These are phyloP conservation scores for Aphelenchoides besseyi DNA, from an alignment of 1,140 invertebrate genomes.

Conservation along the genomic window DNA sequence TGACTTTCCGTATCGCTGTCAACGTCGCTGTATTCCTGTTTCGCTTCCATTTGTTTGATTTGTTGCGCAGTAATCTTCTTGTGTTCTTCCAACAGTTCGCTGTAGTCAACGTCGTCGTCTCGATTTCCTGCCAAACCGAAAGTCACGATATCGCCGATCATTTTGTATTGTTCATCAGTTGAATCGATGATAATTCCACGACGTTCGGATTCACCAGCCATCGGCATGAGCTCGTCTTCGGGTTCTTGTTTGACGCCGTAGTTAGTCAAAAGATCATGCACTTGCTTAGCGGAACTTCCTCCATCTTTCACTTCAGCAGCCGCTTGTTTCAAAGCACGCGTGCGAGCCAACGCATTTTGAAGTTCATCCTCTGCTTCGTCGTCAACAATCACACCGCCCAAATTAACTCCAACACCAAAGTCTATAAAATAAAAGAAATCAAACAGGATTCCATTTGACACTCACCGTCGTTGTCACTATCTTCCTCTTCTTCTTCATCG, in stretches of 20 bases:
- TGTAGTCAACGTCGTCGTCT: slow-evolving; percentile 36
- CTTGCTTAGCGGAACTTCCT: slow-evolving; percentile 14
- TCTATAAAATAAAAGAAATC: slow-evolving; percentile 20
- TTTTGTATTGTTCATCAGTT: slow-evolving; percentile 46
- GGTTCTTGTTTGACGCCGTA: slow-evolving; percentile 26
- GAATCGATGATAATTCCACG: slow-evolving; percentile 37
- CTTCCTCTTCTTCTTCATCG: slow-evolving; percentile 24
- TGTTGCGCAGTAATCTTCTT: slow-evolving; percentile 6
- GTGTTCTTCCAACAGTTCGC: slow-evolving; percentile 22
- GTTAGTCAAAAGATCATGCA: slow-evolving; percentile 24
- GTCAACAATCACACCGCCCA: slow-evolving; percentile 36
- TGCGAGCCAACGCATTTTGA: slow-evolving; percentile 23
- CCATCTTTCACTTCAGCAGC: slow-evolving; percentile 7
- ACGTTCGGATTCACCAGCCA: not conserved
- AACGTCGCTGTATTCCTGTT: slow-evolving; percentile 12
- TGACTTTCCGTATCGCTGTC: slow-evolving; percentile 21
- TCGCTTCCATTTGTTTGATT: not conserved
- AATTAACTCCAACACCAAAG: slow-evolving; percentile 28
- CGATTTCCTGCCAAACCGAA: slow-evolving; percentile 39
- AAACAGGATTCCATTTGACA: not conserved
- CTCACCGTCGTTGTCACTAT: slow-evolving; percentile 23
- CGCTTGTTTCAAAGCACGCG: slow-evolving; percentile 33
- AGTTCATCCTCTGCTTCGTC: slow-evolving; percentile 51
- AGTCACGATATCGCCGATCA: slow-evolving; percentile 40
- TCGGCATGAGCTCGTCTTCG: slow-evolving; percentile 34